A percentile compares a stretch with the other conserved stretches of the same genome.
phyloP scores from a whole-genome alignment of 2,797 vertebrate genomes.

The Dendrocincla tyrannina region DNA sequence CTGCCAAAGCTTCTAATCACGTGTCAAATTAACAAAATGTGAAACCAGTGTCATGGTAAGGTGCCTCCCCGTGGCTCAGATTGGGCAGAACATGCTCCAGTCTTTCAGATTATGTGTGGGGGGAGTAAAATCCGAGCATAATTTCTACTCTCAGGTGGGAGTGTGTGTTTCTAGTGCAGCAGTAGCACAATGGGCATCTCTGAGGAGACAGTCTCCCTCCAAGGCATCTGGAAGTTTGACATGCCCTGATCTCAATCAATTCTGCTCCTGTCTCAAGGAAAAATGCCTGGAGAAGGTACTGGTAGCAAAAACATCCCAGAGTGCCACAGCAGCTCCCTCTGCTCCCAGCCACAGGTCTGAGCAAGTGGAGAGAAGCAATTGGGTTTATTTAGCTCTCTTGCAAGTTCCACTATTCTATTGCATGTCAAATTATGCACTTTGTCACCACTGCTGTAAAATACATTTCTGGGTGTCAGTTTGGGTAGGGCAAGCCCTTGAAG shows the following conservation, averaged over 20 bases:
- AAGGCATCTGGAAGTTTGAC: not conserved
- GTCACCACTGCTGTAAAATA: not conserved
- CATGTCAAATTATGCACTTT: fast-evolving
- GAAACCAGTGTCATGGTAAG: not conserved
- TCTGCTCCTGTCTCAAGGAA: not conserved
- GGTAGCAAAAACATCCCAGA: not conserved
- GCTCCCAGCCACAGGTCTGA: not conserved
- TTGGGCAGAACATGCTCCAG: not conserved
- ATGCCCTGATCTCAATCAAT: not conserved
- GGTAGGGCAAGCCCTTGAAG: not conserved
- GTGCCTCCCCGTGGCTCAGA: not conserved
- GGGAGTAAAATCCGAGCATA: not conserved
- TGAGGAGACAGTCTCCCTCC: not conserved
- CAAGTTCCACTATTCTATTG: not conserved
- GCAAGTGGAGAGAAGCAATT: not conserved
- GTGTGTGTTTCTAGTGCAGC: not conserved
- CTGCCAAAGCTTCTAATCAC: slow-evolving; percentile 55
- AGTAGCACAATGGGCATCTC: not conserved
- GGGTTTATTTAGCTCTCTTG: not conserved
- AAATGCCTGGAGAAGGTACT: not conserved
- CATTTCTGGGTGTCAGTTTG: not conserved
- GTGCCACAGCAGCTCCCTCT: not conserved
- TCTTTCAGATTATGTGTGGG: not conserved
- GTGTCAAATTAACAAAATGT: slow-evolving; percentile 18
- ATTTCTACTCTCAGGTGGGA: not conserved